These are phyloP conservation scores for Hycleus phaleratus DNA, from an alignment of 1,140 invertebrate genomes.

Conservation along the genomic window DNA sequence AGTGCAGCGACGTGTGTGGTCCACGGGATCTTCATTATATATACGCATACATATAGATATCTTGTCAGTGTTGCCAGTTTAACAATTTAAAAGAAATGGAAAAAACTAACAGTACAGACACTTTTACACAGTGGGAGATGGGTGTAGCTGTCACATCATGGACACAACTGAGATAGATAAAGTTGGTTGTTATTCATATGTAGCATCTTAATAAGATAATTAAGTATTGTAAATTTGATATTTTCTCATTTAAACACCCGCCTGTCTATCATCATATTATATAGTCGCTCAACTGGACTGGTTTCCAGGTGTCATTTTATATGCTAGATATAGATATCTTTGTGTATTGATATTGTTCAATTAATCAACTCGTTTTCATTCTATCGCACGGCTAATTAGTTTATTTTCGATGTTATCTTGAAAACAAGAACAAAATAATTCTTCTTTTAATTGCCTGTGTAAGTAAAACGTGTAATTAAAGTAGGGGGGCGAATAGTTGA, in stretches of 20 bases:
- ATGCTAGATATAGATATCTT: too few relatives aligned
- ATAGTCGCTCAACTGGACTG: too few relatives aligned
- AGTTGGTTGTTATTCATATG: neutral
- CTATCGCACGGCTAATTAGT: too few relatives aligned
- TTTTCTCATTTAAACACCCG: constrained; percentile 17
- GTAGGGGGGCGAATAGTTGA: neutral
- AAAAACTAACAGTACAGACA: too few relatives aligned
- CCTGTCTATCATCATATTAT: too few relatives aligned
- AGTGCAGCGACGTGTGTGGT: constrained; percentile 38
- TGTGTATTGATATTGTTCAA: too few relatives aligned
- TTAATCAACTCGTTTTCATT: too few relatives aligned
- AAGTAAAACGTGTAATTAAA: constrained; percentile 12
- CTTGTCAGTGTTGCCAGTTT: constrained; percentile 33
- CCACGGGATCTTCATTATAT: constrained; percentile 38
- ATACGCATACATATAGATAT: constrained; percentile 5
- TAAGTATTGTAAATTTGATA: constrained; percentile 19
- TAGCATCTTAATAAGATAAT: constrained; percentile 1
- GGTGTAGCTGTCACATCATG: neutral
- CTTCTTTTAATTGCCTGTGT: constrained; percentile 1
- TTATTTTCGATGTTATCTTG: too few relatives aligned
- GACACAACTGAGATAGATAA: neutral
- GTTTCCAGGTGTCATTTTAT: too few relatives aligned
- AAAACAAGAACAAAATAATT: neutral
- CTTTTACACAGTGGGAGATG: constrained; percentile 10
- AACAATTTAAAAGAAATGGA: constrained; percentile 24